Conservation (phyloP, 2,113 vertebrate species). For the Pandion haliaetus region DNA sequence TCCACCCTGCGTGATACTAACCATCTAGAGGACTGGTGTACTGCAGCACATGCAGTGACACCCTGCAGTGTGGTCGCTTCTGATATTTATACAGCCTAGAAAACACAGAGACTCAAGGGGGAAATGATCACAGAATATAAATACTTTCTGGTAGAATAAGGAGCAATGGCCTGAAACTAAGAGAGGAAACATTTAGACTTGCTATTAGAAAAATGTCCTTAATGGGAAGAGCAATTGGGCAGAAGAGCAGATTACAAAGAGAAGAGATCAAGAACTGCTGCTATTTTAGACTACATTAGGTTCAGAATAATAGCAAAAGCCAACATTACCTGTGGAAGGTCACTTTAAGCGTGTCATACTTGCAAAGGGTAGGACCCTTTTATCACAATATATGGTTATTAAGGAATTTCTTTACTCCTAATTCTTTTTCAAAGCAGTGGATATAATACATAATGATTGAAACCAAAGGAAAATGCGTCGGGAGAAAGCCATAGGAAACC, state of each 20-base stretch:
- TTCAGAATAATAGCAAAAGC: not conserved
- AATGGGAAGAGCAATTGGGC: slow-evolving; percentile 54
- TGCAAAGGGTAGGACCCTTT: not conserved
- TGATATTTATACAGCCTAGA: slow-evolving; percentile 41
- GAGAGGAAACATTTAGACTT: slow-evolving; percentile 53
- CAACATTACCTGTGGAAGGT: not conserved
- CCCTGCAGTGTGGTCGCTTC: slow-evolving; percentile 37
- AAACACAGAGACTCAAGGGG: slow-evolving; percentile 47
- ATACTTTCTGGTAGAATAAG: slow-evolving; percentile 66
- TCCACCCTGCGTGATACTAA: slow-evolving; percentile 11
- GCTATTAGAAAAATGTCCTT: slow-evolving; percentile 62
- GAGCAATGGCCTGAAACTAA: slow-evolving; percentile 69
- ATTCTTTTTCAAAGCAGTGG: not conserved
- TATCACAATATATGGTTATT: not conserved
- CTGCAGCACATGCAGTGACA: not conserved
- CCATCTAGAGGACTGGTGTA: not conserved
- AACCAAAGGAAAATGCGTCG: not conserved
- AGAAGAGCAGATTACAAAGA: slow-evolving; percentile 44
- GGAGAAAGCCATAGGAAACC: not conserved
- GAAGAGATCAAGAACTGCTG: slow-evolving; percentile 8
- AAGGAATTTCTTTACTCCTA: not conserved
- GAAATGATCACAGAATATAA: slow-evolving; percentile 52
- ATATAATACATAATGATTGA: not conserved
- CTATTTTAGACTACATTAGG: slow-evolving; percentile 14
- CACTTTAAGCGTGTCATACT: not conserved